Base-by-base conservation (phyloP, 2,888 invertebrate species). In the Operophtera brumata region DNA sequence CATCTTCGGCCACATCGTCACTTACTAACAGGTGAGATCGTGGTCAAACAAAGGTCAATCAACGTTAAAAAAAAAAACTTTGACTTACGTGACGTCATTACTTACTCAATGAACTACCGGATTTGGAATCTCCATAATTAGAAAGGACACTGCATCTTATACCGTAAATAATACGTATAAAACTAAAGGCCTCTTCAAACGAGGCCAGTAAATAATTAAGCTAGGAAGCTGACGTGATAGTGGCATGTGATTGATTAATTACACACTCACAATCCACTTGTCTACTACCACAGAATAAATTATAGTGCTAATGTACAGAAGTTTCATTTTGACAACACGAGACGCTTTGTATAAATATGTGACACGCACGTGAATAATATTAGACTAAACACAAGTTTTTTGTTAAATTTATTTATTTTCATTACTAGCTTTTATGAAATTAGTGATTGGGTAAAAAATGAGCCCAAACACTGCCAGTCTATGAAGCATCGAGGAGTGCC, bases 221-320 rank as follows among this genome's bases (percentile, higher is more conserved):
- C 55, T 47, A 63, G 50, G 59, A 57, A 62, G 54, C 59, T 58
- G 62, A 56, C 57, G 56, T 57, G 61, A 26, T 62, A 56, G 59
- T 60, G 59, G 48, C 58, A 62, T 40, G 47, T 58, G 73, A 65
- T 71, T 72, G 68, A 72, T 70, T 70, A 69, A 70, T 71, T 66
- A 59, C 59, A 58, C 35, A 58, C 41, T 47, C 34, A 42, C 44
- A 47, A 46, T 48, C 61, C 40, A 56, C 56, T 60, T 56, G 43
- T 47, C 56, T 37, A 26, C n/a, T 48, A 41, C 46, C 46, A 49
- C n/a, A 58, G 52, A 61, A 54, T 64, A 62, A 47, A 48, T 47
- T 25, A 44, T 34, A 55, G 28, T 53, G 20, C 8, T 30, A 7
- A 30, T 2, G 12, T 14, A 45, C 6, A 10, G 25, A 36, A 46